Base-by-base conservation (phyloP, 2,888 invertebrate genomes). In the Taenaris catops region DNA sequence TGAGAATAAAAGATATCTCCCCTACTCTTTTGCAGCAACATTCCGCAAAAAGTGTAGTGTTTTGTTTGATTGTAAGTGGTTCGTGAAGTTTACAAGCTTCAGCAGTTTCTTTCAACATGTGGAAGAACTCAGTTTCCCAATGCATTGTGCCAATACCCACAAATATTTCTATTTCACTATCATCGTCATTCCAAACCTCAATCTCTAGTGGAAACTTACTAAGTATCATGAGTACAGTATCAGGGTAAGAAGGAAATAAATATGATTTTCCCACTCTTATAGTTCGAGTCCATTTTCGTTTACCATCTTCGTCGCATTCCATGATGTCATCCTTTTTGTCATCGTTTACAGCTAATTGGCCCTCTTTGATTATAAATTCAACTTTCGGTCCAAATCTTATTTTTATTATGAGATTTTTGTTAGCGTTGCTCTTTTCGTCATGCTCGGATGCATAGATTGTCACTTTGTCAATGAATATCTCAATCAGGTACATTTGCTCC, bases 401-500 rank as follows among this genome's bases (percentile, higher is more conserved):
- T 58, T 76, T 83, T 11, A 89, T 59, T 14, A 76, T 73, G 3
- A 89, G 60, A 34, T 72, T 79, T 51, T 87, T 81, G 45, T 75
- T 71, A 2, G 66, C 69, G 34, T 67, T 68, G 37, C 60, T 66
- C 8, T 58, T 49, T 51, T 65, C 52, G 41, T 74, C 59, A 42
- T 63, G 56, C 11, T 63, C 58, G n/a, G 57, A 38, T 46, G 58
- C 49, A 55, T 68, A 71, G 66, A 88, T 56, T 36, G 69, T 68
- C 43, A 90, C 80, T 66, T 80, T 84, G 61, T 88, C 84, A 53
- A 89, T 64, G 53, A 89, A 76, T 62, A 89, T 79, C 66, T 90
- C 90, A 51, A 90, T 46, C 64, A 89, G 59, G 72, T 86, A 89
- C 57, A 89, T 65, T 75, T 87, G 86, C 71, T 88, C 87, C 81